Conservation (phyloP, 2,113 vertebrate species). For the Paraplagusia blochii region DNA sequence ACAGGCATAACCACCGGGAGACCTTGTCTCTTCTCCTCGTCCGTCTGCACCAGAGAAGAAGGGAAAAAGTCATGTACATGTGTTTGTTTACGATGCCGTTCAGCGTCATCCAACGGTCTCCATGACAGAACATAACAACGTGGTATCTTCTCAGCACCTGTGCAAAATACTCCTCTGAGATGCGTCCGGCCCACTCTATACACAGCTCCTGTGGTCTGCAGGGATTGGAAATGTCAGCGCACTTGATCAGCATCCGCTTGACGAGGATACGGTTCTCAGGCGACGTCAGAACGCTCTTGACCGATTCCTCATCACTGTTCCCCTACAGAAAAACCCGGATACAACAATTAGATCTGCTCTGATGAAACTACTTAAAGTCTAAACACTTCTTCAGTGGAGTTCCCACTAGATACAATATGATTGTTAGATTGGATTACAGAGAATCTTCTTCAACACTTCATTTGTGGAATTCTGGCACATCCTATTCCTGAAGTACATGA, state of each 20-base stretch:
- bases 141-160: constrained; percentile 78
- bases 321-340: constrained; percentile 49
- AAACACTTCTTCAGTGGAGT: too few relatives aligned
- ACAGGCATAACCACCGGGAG: constrained; percentile 97
- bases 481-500: too few relatives aligned
- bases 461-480: too few relatives aligned
- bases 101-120: too few relatives aligned
- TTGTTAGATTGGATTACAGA: too few relatives aligned
- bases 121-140: too few relatives aligned
- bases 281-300: constrained; percentile 81
- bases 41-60: constrained; percentile 80
- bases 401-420: too few relatives aligned
- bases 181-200: constrained; percentile 94
- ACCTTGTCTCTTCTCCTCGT: constrained; percentile 91
- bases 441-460: too few relatives aligned
- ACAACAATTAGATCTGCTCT: background rate
- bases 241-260: constrained; percentile 97
- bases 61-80: constrained; percentile 23
- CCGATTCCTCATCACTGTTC: constrained; percentile 78
- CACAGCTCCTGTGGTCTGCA: constrained; percentile 89
- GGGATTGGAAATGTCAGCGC: constrained; percentile 94
- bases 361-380: too few relatives aligned
- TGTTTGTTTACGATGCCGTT: too few relatives aligned
- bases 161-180: constrained; percentile 97
- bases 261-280: constrained; percentile 93